Evolutionary conservation across 1,140 invertebrate species (phyloP).

Genomic region (Papilio helenus): DNA sequence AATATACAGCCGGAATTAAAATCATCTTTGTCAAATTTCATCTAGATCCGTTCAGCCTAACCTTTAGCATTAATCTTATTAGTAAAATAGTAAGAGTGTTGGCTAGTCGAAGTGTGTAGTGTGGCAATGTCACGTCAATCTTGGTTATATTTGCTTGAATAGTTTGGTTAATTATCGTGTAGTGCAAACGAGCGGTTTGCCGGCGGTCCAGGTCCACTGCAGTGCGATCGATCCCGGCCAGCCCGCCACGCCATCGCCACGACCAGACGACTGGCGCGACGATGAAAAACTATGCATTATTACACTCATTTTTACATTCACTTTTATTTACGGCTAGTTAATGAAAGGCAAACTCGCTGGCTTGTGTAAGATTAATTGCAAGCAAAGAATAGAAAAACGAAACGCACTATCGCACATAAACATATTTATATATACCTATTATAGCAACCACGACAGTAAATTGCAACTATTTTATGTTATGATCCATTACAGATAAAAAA

Average conservation of each 20-base stretch:
- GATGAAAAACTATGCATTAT: slow-evolving; percentile 75
- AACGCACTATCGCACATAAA: not conserved
- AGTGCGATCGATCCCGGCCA: slow-evolving; percentile 64
- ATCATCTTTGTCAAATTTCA: too few relatives aligned
- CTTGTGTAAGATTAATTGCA: slow-evolving; percentile 21
- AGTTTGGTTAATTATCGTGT: slow-evolving; percentile 2
- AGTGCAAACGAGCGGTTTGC: slow-evolving; percentile 12
- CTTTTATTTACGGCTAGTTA: slow-evolving; percentile 43
- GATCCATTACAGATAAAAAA: too few relatives aligned
- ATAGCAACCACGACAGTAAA: too few relatives aligned
- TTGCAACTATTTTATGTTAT: too few relatives aligned
- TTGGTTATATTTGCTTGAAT: not conserved
- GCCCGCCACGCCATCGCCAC: slow-evolving; percentile 39
- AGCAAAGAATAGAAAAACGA: not conserved
- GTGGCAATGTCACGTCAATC: not conserved
- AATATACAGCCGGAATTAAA: too few relatives aligned
- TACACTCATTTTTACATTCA: slow-evolving; percentile 56
- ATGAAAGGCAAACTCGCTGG: slow-evolving; percentile 26
- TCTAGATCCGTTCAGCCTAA: too few relatives aligned
- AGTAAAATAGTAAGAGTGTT: not conserved
- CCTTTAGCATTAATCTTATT: too few relatives aligned
- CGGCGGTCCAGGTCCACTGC: slow-evolving; percentile 24
- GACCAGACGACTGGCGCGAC: slow-evolving; percentile 68
- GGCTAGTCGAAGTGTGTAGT: not conserved
- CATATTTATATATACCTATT: too few relatives aligned